A percentile compares a stretch with the other conserved stretches of the same genome.
Evolutionary conservation across 2,888 invertebrate species (phyloP).

Genomic region (Hydroisotoma schaefferi): DNA sequence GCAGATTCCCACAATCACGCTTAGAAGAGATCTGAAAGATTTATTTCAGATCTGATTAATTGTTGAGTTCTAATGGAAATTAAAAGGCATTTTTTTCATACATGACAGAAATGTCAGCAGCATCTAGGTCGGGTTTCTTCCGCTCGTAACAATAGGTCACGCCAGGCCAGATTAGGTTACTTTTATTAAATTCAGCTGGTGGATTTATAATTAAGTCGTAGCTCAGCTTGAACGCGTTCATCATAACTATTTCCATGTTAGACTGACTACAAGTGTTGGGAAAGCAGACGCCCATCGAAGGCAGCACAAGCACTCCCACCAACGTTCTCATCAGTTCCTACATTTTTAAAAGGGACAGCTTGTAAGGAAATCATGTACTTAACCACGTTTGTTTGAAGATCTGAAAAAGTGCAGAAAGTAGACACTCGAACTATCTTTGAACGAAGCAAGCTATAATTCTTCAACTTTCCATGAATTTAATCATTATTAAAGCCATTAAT

Average conservation of each 20-base stretch:
- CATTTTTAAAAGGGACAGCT: too few species aligned
- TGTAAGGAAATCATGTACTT: not conserved
- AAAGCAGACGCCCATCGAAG: conserved; percentile 45
- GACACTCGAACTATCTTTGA: conserved; percentile 16
- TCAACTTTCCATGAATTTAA: not conserved
- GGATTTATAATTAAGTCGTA: not conserved
- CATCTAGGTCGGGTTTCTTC: conserved; percentile 48
- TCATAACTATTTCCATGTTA: conserved; percentile 51
- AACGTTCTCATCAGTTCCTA: conserved; percentile 1
- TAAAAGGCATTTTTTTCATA: conserved; percentile 40
- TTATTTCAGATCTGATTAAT: not conserved
- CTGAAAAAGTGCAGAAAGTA: too few species aligned
- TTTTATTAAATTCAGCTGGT: too few species aligned
- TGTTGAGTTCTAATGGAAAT: not conserved
- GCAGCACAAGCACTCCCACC: conserved; percentile 9
- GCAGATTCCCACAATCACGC: conserved; percentile 10
- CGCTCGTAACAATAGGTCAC: conserved; percentile 43
- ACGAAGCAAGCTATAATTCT: conserved; percentile 12
- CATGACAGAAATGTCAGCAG: conserved; percentile 49
- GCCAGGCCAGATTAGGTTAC: not conserved
- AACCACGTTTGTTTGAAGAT: not conserved
- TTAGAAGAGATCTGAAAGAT: conserved; percentile 16
- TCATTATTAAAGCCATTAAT: not conserved
- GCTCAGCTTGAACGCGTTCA: conserved; percentile 47
- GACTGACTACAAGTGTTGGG: conserved; percentile 53